phyloP scores from a whole-genome alignment of 2,113 vertebrate genomes.

The Odontesthes bonariensis region DNA sequence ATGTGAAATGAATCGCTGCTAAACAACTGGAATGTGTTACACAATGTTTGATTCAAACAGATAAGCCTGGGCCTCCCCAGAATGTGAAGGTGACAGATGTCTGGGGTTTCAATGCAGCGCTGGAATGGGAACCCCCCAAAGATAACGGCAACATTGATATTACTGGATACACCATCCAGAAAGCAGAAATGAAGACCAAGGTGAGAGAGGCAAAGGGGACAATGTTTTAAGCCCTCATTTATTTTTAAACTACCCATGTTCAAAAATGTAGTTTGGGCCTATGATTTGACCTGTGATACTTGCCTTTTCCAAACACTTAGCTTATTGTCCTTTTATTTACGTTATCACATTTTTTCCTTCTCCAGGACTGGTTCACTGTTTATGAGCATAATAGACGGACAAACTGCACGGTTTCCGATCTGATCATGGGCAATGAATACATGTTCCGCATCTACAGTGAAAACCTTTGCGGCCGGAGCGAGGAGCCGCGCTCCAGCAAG shows the following conservation, averaged over 20 bases:
- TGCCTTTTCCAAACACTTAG: neutral
- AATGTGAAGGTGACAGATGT: slow-evolving; percentile 86
- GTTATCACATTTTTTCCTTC: neutral
- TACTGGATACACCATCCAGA: slow-evolving; percentile 89
- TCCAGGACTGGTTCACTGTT: slow-evolving; percentile 91
- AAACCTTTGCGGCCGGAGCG: slow-evolving; percentile 89
- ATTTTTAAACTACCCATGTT: neutral
- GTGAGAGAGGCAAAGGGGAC: slow-evolving; percentile 64
- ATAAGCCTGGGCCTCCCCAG: slow-evolving; percentile 86
- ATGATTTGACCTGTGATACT: neutral
- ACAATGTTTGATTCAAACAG: slow-evolving; percentile 67
- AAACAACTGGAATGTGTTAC: neutral
- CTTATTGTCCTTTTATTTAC: neutral
- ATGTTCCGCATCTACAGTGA: slow-evolving; percentile 89
- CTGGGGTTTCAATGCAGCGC: slow-evolving; percentile 90
- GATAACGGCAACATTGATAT: slow-evolving; percentile 91
- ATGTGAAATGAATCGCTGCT: neutral
- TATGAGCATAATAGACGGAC: slow-evolving; percentile 88
- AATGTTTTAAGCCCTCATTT: neutral
- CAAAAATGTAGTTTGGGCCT: neutral
- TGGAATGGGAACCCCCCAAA: slow-evolving; percentile 89
- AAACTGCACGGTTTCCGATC: slow-evolving; percentile 87
- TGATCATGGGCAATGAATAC: slow-evolving; percentile 92
- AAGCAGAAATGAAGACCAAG: slow-evolving; percentile 93
- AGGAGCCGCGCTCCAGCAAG: slow-evolving; percentile 82